Evolutionary conservation across 1,140 invertebrate species (phyloP), one percentile per base, ranked within the genome.

Genomic region (Cylas formicarius): DNA sequence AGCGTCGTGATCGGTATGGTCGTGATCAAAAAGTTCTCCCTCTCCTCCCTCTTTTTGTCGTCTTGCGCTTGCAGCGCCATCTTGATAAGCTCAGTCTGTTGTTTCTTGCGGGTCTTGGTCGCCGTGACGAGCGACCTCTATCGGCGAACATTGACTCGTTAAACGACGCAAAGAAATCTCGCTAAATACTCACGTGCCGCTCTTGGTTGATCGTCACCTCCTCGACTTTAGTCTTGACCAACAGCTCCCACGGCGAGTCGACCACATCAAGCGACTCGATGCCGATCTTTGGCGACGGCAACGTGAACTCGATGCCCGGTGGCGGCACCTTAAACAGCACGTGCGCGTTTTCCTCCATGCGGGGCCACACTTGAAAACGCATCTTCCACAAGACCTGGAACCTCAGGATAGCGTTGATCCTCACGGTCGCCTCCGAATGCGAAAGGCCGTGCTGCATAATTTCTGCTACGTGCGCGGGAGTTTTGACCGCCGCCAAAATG

Each of bases 191-290:
- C 74, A 96, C 91, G 66, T 96, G 89, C 71, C 92, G 81, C 62
- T 98, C 94, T 67, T 99, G 93, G 70, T 94, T 97, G n/a, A 98
- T 79, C 0, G 94, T 95, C 42, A 98, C 92, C 73, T 98, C 95
- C 73, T 99, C 94, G 18, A 99, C 92, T 71, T 98, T 98, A 1
- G 91, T 91, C 68, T 97, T 97, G 10, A 92, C 88, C 62, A 93
- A 84, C 0, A 97, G 91, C 78, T 92, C 91, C 96, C 96, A 99
- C 0, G 96, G 95, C 13, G 97, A 94, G 73, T 99, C 96, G 0
- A 97, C 90, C 2, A 98, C 91, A 2, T 90, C 86, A 43, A 92
- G 69, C 20, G 85, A 90, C 65, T 95, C 90, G 16, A 92, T 89
- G 4, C 96, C 96, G 54, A 99, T 97, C 67, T 96, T 95, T 0